Evolutionary conservation across 2,113 vertebrate genomes (phyloP).

Genomic region (Turdus rufiventris): DNA sequence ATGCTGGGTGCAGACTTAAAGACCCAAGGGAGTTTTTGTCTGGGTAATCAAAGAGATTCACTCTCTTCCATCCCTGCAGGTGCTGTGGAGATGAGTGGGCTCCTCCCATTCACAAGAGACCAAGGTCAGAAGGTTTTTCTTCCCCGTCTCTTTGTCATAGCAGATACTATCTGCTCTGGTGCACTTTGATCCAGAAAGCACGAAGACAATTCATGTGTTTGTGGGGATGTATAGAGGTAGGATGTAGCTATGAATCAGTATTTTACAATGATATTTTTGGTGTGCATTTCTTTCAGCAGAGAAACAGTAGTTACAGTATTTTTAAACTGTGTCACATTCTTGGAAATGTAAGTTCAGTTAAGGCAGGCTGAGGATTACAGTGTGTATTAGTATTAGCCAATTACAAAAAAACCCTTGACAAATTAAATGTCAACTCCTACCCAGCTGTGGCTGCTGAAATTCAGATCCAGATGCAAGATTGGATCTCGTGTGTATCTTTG

Average conservation of each 20-base stretch:
- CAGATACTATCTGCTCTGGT: neutral
- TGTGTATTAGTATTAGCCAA: neutral
- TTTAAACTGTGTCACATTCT: neutral
- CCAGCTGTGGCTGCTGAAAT: slow-evolving; percentile 9
- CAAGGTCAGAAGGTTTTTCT: neutral
- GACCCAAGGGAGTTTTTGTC: neutral
- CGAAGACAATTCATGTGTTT: neutral
- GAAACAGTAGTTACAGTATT: neutral
- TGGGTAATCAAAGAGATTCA: neutral
- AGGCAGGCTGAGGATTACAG: neutral
- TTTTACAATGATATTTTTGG: neutral
- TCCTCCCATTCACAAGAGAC: neutral
- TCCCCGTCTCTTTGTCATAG: neutral
- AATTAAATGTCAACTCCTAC: slow-evolving; percentile 35
- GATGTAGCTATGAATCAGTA: neutral
- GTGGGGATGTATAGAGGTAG: accelerated
- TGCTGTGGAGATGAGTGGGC: neutral
- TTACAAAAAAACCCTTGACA: slow-evolving; percentile 5
- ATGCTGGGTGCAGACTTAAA: neutral
- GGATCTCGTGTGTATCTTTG: neutral
- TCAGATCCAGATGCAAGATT: slow-evolving; percentile 25
- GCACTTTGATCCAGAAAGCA: neutral
- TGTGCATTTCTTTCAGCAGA: neutral
- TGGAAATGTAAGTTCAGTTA: neutral
- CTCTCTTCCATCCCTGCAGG: neutral